A percentile compares a stretch with the other conserved stretches of the same genome.
Conservation (phyloP, 1,140 invertebrate species). For the Euschistus heros region DNA sequence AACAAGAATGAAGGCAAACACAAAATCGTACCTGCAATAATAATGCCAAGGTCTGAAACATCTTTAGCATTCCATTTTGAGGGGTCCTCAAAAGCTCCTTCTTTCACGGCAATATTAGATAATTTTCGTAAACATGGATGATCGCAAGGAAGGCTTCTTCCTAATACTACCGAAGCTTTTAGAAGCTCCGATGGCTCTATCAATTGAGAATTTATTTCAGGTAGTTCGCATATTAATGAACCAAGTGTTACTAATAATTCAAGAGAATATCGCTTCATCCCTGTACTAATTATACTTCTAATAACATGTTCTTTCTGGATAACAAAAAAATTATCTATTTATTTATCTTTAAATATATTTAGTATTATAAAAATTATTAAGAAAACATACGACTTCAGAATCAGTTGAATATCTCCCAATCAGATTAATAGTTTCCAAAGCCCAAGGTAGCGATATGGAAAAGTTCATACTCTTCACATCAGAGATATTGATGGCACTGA, state of each 20-base stretch:
- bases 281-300: too few species aligned
- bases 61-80: background rate
- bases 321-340: too few species aligned
- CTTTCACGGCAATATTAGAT: background rate
- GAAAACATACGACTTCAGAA: too few species aligned
- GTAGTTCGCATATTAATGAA: background rate
- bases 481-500: too few species aligned
- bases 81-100: background rate
- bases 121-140: background rate
- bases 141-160: background rate
- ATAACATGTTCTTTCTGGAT: too few species aligned
- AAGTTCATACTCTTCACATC: too few species aligned
- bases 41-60: background rate
- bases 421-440: too few species aligned
- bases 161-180: background rate
- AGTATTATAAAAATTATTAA: too few species aligned
- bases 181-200: background rate
- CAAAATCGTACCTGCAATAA: background rate
- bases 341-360: too few species aligned
- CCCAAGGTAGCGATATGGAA: too few species aligned
- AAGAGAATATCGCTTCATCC: background rate
- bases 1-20: too few species aligned
- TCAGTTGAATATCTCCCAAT: too few species aligned
- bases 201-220: background rate
- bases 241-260: conserved; percentile 6